Base-by-base conservation (phyloP, 2,113 vertebrate species). In the Rhinichthys klamathensis region DNA sequence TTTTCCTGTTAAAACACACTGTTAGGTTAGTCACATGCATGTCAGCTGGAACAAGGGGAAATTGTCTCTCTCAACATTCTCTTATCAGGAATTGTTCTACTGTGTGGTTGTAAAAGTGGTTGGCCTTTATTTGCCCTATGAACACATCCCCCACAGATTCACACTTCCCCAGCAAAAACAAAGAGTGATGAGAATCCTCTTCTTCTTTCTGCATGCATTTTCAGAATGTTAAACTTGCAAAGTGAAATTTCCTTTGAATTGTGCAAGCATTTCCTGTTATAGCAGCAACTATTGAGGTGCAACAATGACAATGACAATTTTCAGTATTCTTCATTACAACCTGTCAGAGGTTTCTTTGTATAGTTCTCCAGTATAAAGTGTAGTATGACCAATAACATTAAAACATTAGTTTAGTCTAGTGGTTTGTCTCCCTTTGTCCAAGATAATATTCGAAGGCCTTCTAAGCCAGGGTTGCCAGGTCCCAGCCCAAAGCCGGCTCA, bases 51-150 rank as follows among this genome's bases (percentile, higher is more conserved):
- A 30, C 58, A 38, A 21, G 76, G 74, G 63, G 82, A 86, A 80
- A 86, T n/a, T 61, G 85, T 72, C 56, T 56, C 75, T 77, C 61
- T 81, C 35, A 8, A 84, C 61, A 25, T 81, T 65, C 32, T 86
- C 77, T 87, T 89, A 89, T 89, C 85, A 89, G 44, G 9, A 63
- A 56, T 51, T 82, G 79, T 16, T 79, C 60, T 51, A 51, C 79
- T 23, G n/a, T 67, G 65, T 10, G 65, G 49, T 70, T 72, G 65
- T 82, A 70, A 82, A 81, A 72, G 65, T 32, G 65, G 5, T 72
- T 25, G 65, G 65, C 65, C 80, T 82, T 58, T 72, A 69, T 72
- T 72, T 72, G 27, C 46, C 18, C 21, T 82, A 3, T 82, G 46
- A n/a, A 38, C 41, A 56, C 25, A 81, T 51, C 60, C 79, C 61